Conservation (phyloP, 2,113 vertebrate species). For the Rhabdornis inornatus region DNA sequence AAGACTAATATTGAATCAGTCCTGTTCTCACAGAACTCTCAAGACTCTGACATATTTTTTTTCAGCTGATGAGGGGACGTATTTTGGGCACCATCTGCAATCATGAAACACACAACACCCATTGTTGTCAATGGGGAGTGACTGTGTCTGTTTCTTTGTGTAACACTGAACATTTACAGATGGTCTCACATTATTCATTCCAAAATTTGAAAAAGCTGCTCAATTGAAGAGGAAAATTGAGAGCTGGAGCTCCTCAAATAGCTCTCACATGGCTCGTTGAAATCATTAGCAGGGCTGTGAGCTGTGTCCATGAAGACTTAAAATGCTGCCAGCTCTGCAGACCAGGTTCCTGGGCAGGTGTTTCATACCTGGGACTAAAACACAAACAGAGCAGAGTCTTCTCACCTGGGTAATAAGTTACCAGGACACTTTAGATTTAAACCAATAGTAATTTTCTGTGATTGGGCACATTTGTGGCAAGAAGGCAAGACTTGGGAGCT, state of each 20-base stretch:
- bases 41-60: neutral
- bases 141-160: conserved; percentile 7
- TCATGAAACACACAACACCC: neutral
- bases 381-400: neutral
- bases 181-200: conserved; percentile 27
- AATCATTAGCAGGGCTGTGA: neutral
- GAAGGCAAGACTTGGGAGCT: neutral
- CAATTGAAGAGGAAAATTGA: neutral
- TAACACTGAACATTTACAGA: conserved; percentile 36
- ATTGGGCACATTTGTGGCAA: neutral
- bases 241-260: conserved; percentile 6
- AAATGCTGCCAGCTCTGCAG: neutral
- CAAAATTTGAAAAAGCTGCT: conserved; percentile 31
- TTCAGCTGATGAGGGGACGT: neutral
- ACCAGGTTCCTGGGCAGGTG: neutral
- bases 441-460: neutral
- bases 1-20: neutral
- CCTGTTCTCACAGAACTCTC: neutral
- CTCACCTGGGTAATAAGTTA: neutral
- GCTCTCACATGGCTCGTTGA: neutral
- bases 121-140: neutral
- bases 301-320: neutral
- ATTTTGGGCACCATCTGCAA: neutral
- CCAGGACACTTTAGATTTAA: neutral
- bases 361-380: neutral